Conservation (phyloP, 1,140 invertebrate genomes). For the Venturia canescens region DNA sequence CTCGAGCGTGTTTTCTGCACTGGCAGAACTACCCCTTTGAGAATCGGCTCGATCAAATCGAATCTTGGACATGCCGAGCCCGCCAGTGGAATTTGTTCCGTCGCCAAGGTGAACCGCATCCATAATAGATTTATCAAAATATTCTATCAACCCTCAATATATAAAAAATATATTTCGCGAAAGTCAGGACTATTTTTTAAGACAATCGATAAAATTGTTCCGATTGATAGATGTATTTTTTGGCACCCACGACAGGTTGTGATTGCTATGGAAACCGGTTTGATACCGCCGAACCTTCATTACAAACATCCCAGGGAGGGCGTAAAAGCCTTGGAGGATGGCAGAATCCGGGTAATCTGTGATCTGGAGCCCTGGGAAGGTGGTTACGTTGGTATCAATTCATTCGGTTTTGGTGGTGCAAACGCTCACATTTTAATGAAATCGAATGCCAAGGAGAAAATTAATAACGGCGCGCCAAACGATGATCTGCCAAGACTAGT, state of each 20-base stretch:
- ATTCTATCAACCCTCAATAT: no score
- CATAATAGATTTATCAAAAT: constrained; percentile 56
- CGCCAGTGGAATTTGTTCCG: constrained; percentile 89
- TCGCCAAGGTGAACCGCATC: constrained; percentile 89
- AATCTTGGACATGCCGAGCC: constrained; percentile 96
- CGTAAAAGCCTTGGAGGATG: constrained; percentile 82
- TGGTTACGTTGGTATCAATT: constrained; percentile 79
- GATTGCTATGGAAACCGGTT: constrained; percentile 83
- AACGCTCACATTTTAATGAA: constrained; percentile 84
- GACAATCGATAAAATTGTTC: no score
- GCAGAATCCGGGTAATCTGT: constrained; percentile 80
- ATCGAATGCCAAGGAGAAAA: constrained; percentile 77
- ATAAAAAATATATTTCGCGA: no score
- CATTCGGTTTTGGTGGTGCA: constrained; percentile 82
- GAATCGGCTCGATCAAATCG: constrained; percentile 94
- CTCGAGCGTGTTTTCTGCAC: constrained; percentile 90
- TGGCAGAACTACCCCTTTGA: constrained; percentile 82
- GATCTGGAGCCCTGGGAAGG: constrained; percentile 81
- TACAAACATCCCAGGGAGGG: constrained; percentile 82
- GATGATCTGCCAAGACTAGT: constrained; percentile 82
- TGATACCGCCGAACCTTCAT: constrained; percentile 86
- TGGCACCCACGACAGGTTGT: no score
- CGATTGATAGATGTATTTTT: constrained; percentile 33
- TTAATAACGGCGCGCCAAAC: constrained; percentile 73
- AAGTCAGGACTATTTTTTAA: no score